Evolutionary conservation across 2,888 invertebrate genomes (phyloP).

Genomic region (Argynnis bischoffii): DNA sequence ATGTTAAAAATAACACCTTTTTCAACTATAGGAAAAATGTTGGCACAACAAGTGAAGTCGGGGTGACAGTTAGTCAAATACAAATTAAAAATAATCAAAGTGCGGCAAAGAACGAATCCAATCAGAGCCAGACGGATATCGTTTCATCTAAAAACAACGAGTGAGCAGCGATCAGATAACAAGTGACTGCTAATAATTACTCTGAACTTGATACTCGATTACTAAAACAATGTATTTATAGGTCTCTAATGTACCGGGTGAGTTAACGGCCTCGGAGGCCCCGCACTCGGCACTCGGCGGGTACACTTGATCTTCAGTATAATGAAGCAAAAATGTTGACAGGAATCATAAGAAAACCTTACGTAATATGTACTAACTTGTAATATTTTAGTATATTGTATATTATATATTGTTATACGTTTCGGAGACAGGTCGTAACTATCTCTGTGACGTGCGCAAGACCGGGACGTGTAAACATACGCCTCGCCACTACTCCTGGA

Average conservation of each 20-base stretch:
- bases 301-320: no score
- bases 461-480: no score
- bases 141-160: slow-evolving; percentile 12
- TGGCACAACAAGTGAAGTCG: background rate
- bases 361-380: no score
- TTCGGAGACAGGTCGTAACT: no score
- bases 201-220: slow-evolving; percentile 11
- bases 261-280: background rate
- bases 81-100: slow-evolving; percentile 19
- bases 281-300: background rate
- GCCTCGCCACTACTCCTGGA: no score
- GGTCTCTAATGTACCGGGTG: slow-evolving; percentile 3
- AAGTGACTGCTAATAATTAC: slow-evolving; percentile 27
- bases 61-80: background rate
- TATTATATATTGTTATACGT: no score
- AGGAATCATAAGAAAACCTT: no score
- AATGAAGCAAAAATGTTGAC: no score
- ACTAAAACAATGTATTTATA: slow-evolving; percentile 17
- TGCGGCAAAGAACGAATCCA: slow-evolving; percentile 10
- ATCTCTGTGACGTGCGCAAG: no score
- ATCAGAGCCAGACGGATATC: slow-evolving; percentile 14
- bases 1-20: background rate
- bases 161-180: slow-evolving; percentile 30
- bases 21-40: background rate
- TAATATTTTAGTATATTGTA: no score